These are phyloP conservation scores for Mus spretus DNA, from an alignment of 2,797 vertebrate species.

Conservation along the genomic window DNA sequence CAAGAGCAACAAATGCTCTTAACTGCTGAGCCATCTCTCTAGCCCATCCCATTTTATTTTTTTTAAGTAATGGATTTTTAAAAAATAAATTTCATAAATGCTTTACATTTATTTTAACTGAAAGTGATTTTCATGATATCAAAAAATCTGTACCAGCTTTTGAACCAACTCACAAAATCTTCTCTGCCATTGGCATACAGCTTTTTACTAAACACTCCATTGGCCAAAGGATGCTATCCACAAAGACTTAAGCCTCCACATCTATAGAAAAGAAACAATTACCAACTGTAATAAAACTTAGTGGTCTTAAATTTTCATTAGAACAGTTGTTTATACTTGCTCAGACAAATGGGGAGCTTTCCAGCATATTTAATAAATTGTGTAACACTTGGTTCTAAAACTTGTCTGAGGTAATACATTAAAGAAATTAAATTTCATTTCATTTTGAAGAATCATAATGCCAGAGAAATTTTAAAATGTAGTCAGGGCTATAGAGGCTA, in stretches of 20 bases:
- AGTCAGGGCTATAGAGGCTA: background rate
- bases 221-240: constrained; percentile 17
- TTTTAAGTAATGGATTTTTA: constrained; percentile 31
- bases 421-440: constrained; percentile 60
- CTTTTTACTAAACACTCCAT: constrained; percentile 53
- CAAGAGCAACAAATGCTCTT: background rate
- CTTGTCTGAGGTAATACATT: constrained; percentile 19
- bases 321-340: constrained; percentile 66
- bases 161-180: background rate
- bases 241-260: constrained; percentile 4
- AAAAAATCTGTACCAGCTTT: constrained; percentile 36
- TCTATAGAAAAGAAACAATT: constrained; percentile 56
- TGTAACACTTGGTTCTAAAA: constrained; percentile 57
- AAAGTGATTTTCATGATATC: constrained; percentile 30
- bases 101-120: constrained; percentile 28
- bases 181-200: background rate
- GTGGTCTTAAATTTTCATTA: constrained; percentile 71
- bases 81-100: constrained; percentile 54
- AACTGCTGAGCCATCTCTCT: background rate
- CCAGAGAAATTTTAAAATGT: constrained; percentile 41
- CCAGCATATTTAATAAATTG: constrained; percentile 67
- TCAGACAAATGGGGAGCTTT: constrained; percentile 61
- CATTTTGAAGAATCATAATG: constrained; percentile 44
- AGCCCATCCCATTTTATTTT: background rate
- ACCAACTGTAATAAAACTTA: constrained; percentile 64